Percentiles rank a stretch among this genome's conserved stretches.
Evolutionary conservation across 2,113 vertebrate species (phyloP).

Genomic region (Bettongia penicillata): DNA sequence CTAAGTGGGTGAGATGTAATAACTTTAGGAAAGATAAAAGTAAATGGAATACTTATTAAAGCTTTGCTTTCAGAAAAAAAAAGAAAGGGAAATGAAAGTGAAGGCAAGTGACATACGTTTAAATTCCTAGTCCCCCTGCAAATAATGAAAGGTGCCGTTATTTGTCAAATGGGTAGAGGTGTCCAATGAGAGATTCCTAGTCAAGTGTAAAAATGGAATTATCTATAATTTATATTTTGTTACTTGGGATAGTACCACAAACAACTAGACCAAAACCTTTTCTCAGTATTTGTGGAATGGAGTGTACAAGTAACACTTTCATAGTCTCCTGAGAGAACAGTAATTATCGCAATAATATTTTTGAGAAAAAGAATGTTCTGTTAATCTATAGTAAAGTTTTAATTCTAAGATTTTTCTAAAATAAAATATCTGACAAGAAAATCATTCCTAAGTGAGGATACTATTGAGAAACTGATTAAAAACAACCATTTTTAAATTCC

Average conservation of each 20-base stretch:
- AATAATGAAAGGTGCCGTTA: neutral
- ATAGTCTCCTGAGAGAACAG: neutral
- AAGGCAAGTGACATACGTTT: neutral
- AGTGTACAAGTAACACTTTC: neutral
- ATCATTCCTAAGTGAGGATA: neutral
- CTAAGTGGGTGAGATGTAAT: neutral
- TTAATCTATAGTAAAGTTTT: neutral
- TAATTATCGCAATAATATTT: neutral
- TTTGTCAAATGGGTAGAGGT: neutral
- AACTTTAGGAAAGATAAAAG: neutral
- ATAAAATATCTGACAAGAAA: conserved; percentile 3
- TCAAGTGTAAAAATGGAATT: neutral
- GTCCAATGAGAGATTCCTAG: neutral
- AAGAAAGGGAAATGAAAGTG: neutral
- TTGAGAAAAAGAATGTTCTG: neutral
- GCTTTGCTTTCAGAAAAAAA: too few species aligned
- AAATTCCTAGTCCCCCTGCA: neutral
- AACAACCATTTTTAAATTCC: neutral
- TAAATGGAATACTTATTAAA: neutral
- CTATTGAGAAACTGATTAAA: neutral
- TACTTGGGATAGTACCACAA: neutral
- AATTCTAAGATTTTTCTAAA: neutral
- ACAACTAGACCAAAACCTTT: neutral
- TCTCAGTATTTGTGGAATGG: neutral
- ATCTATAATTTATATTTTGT: neutral